phyloP scores from a whole-genome alignment of 2,888 invertebrate species.

The Acanthosepion lycidas region DNA sequence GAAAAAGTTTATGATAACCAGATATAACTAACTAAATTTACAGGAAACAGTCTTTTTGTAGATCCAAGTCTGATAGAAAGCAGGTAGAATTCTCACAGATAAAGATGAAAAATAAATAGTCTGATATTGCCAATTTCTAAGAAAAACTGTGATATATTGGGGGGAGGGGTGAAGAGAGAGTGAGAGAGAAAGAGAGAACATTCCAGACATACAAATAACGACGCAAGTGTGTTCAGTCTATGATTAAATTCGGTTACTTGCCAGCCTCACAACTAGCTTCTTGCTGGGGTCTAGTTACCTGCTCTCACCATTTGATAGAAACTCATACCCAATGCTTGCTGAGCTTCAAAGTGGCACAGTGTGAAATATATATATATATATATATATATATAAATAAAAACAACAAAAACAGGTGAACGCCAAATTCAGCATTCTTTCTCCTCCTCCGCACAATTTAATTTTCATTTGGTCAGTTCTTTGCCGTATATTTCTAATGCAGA shows the following conservation, averaged over 20 bases:
- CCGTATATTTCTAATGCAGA: too few relatives aligned
- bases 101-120: background rate
- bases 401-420: background rate
- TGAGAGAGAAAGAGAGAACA: background rate
- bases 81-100: too few relatives aligned
- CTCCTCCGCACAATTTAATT: background rate
- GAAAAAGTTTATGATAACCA: too few relatives aligned
- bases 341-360: background rate
- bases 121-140: background rate
- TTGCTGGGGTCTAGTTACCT: background rate
- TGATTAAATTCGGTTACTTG: background rate
- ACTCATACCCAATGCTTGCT: background rate
- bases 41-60: too few relatives aligned
- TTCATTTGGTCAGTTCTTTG: too few relatives aligned
- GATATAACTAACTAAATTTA: too few relatives aligned
- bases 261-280: background rate
- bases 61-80: too few relatives aligned
- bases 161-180: too few relatives aligned
- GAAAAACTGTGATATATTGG: background rate
- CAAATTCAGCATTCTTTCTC: too few relatives aligned
- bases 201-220: background rate
- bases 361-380: too few relatives aligned
- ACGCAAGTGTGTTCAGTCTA: background rate
- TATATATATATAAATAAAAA: background rate
- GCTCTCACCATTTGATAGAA: background rate